Percentiles rank a stretch among this genome's conserved stretches.
phyloP scores from a whole-genome alignment of 1,140 invertebrate genomes.

The Coptotermes formosanus region DNA sequence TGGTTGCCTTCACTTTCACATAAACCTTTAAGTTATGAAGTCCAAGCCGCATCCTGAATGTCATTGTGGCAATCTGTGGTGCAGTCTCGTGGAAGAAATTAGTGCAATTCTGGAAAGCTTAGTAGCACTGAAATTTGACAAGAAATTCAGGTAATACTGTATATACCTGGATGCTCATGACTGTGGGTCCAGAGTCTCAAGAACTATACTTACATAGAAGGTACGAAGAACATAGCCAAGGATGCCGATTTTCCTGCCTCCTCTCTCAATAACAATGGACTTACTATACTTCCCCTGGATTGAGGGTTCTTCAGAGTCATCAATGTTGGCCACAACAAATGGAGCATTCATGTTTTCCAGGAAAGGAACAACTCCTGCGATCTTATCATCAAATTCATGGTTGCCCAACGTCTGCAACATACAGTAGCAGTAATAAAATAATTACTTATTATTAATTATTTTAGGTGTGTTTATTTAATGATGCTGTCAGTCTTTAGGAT shows the following conservation, averaged over 20 bases:
- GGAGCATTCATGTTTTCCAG: constrained; percentile 59
- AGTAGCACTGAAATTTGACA: neutral
- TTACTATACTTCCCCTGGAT: constrained; percentile 61
- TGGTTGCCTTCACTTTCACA: too few relatives aligned
- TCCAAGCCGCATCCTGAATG: too few relatives aligned
- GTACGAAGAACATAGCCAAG: constrained; percentile 74
- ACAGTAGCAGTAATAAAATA: neutral
- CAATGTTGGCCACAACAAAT: constrained; percentile 75
- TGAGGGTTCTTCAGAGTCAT: constrained; percentile 66
- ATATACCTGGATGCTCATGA: neutral
- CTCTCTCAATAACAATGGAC: constrained; percentile 55
- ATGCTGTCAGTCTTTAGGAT: too few relatives aligned
- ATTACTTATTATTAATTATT: neutral
- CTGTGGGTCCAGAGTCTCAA: neutral
- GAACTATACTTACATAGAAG: constrained; percentile 62
- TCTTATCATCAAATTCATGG: constrained; percentile 83
- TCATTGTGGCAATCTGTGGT: too few relatives aligned
- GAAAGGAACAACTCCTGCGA: constrained; percentile 73
- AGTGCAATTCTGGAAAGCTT: neutral
- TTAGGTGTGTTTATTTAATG: too few relatives aligned
- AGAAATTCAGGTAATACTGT: neutral
- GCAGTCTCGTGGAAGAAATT: too few relatives aligned
- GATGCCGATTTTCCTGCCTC: constrained; percentile 70
- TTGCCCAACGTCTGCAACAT: constrained; percentile 74
- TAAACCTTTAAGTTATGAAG: too few relatives aligned